Base-by-base conservation (phyloP, 1,140 invertebrate genomes). In the Caenorhabditis remanei region DNA sequence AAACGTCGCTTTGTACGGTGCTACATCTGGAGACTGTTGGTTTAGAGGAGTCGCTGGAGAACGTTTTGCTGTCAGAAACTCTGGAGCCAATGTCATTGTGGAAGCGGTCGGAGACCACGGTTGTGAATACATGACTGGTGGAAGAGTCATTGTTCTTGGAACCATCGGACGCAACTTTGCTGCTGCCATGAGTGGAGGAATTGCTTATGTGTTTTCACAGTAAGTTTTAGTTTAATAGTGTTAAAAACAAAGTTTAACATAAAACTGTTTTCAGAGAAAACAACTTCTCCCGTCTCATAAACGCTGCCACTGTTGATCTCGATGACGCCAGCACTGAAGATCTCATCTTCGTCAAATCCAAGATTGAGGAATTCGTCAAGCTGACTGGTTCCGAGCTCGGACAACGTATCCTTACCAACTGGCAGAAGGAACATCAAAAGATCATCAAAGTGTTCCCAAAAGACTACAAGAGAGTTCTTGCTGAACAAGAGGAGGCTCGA, bases 41-140 rank as follows among this genome's bases (percentile, higher is more conserved):
- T 97, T 99, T 94, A 94, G 98, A 65, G 98, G 98, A 84, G 97
- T 98, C 90, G 97, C 97, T 16, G 97, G 97, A 8, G 98, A 99
- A 93, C 95, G 98, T 75, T 99, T 99, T 94, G 97, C 96, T 93
- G 98, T 99, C 19, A 94, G 98, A 87, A 99, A 99, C 94, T 98
- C 97, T 24, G 98, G 98, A 40, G 97, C 96, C 48, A 94, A 95
- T 55, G 97, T 97, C 3, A 97, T 99, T 24, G 94, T 95, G 87
- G 96, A 96, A 93, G 97, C 97, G 85, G 97, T 98, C 84, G 98
- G 98, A 75, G 98, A 99, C 94, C 98, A 99, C 93, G 98, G 97
- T 46, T 99, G 98, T 94, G 98, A 99, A 94, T 99, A 99, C 93
- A 99, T 99, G 98, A 99, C 98, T 58, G 98, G 97, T 43, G 92